Base-by-base conservation (phyloP, 2,797 vertebrate genomes). In the Hoplostethus atlanticus region DNA sequence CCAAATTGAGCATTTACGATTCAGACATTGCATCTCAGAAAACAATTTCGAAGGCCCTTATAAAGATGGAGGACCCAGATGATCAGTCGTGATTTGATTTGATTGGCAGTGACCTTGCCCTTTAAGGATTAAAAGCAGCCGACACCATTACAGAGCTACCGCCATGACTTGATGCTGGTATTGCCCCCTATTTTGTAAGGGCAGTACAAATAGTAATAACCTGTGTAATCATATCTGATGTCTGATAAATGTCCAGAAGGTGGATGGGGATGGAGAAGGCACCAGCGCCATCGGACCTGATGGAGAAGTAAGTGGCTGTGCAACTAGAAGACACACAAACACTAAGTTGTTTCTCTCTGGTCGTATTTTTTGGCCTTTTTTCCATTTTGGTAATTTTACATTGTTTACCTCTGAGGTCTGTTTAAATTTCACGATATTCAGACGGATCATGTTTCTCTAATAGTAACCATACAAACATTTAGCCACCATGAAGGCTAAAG, bases 261-360 rank as follows among this genome's bases (percentile, higher is more conserved):
- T 95, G 61, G 96, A 98, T 82, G 97, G 97, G 89, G 96, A 95
- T 54, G 93, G 93, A 0, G 98, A 99, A 90, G 97, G 95, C 65
- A 94, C 96, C 82, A 96, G 94, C 46, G 93, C 95, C 54, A 95
- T 96, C 73, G 97, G 97, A 82, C 97, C 97, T 5, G 98, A 99
- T 87, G 98, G 98, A 93, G 98, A 99, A 95, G 98, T 99, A 91
- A 89, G 84, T 59, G n/a, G 25, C 11, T 13, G 21, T 16, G 28
- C 28, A 59, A 16, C n/a, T 11, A 57, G 16, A 40, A 0, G 17
- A 42, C n/a, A 42, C n/a, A 42, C n/a, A 30, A 12, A 46, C 40
- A 60, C 38, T 40, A 21, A 21, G 21, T 21, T 21, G 21, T 21
- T 21, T 21, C 21, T 21, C 17, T 50, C 6, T 2, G 2, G 58